These are phyloP conservation scores for Chorisops tibialis DNA, from an alignment of 2,888 invertebrate species.

Conservation along the genomic window DNA sequence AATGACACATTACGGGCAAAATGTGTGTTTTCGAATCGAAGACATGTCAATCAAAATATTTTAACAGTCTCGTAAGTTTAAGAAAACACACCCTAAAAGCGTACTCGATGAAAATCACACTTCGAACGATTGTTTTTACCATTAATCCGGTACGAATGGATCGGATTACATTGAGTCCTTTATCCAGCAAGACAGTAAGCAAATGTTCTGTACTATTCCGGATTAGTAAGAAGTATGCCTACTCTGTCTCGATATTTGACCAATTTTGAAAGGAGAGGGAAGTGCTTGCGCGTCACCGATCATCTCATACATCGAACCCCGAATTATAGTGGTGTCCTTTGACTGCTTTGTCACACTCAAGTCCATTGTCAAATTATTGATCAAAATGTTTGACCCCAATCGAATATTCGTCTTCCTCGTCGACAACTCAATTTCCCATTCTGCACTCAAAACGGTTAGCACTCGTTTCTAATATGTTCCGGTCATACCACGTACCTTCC, in stretches of 20 bases:
- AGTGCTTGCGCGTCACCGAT: neutral
- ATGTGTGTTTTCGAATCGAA: constrained; percentile 25
- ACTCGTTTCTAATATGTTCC: neutral
- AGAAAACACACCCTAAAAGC: neutral
- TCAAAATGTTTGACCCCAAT: constrained; percentile 30
- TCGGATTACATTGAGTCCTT: constrained; percentile 5
- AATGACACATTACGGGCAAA: neutral
- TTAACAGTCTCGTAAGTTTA: constrained; percentile 3
- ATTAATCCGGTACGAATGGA: too few relatives aligned
- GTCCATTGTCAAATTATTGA: constrained; percentile 30
- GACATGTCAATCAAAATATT: constrained; percentile 29
- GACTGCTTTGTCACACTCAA: constrained; percentile 20
- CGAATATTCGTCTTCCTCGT: constrained; percentile 16
- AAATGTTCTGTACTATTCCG: neutral
- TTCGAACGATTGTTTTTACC: neutral
- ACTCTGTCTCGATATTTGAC: too few relatives aligned
- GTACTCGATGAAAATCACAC: neutral
- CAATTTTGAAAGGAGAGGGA: neutral
- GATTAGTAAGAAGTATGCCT: constrained; percentile 1
- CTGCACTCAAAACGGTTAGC: neutral
- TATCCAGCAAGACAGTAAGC: too few relatives aligned
- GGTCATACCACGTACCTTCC: neutral
- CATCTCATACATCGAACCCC: neutral
- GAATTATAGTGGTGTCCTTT: constrained; percentile 20
- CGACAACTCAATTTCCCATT: constrained; percentile 25